Evolutionary conservation across 2,888 invertebrate genomes (phyloP).

Genomic region (Cheilosia scutellata): DNA sequence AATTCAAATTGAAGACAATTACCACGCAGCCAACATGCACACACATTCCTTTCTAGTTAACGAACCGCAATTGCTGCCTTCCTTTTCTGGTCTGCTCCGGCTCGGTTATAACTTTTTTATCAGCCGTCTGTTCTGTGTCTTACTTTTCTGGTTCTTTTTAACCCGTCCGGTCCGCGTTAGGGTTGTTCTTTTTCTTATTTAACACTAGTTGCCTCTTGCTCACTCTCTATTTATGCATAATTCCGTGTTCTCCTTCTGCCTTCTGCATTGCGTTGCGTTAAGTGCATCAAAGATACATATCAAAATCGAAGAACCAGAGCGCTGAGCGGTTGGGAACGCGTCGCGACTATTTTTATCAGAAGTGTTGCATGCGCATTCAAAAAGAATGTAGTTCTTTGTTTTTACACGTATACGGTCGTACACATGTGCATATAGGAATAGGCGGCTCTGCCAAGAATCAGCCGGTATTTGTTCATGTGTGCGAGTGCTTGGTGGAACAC

Average conservation of each 20-base stretch:
- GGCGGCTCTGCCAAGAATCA: constrained; percentile 37
- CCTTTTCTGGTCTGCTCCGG: constrained; percentile 29
- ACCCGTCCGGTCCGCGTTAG: constrained; percentile 5
- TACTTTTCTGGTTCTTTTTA: constrained; percentile 5
- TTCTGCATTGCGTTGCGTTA: constrained; percentile 53
- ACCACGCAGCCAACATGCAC: constrained; percentile 37
- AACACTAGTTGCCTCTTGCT: constrained; percentile 35
- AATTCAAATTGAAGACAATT: constrained; percentile 65
- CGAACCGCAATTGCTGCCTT: constrained; percentile 58
- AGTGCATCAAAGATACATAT: constrained; percentile 53
- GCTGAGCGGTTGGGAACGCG: constrained; percentile 20
- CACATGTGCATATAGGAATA: constrained; percentile 6
- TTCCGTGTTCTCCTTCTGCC: constrained; percentile 23
- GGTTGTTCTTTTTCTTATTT: constrained; percentile 45
- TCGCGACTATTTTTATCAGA: constrained; percentile 72
- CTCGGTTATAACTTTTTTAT: constrained; percentile 16
- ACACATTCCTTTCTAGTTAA: constrained; percentile 70
- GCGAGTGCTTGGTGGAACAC: constrained; percentile 16
- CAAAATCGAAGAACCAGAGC: constrained; percentile 24
- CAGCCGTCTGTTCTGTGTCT: constrained; percentile 12
- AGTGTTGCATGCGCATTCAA: constrained; percentile 70
- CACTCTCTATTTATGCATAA: constrained; percentile 57
- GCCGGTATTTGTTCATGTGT: constrained; percentile 31
- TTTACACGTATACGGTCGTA: constrained; percentile 19
- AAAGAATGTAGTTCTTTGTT: constrained; percentile 71